phyloP scores from a whole-genome alignment of 2,797 vertebrate genomes.

The Okamejei kenojei region DNA sequence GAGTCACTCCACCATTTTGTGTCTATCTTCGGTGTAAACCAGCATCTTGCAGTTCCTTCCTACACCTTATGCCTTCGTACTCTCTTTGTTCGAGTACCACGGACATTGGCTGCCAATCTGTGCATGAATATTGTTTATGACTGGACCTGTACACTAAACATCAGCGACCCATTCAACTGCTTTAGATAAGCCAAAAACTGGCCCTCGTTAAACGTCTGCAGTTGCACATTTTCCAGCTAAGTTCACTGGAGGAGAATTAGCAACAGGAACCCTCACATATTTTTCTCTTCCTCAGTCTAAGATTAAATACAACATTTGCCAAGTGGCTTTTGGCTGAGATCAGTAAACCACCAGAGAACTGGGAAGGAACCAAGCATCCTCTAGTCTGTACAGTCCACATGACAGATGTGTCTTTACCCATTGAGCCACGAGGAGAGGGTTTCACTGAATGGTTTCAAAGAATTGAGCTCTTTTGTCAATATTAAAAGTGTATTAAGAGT shows the following conservation, averaged over 20 bases:
- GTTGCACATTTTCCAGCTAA: neutral
- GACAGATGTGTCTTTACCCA: neutral
- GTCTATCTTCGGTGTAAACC: too few relatives aligned
- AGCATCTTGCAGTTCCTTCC: too few relatives aligned
- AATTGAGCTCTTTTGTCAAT: neutral
- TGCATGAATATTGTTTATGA: neutral
- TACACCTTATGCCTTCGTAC: too few relatives aligned
- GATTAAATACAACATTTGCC: neutral
- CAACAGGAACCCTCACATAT: neutral
- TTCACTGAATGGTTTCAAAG: neutral
- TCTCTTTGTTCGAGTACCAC: neutral
- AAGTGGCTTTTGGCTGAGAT: neutral
- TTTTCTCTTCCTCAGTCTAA: neutral
- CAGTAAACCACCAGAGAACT: neutral
- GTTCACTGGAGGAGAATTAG: neutral
- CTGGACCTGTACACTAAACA: neutral
- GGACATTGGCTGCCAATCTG: neutral
- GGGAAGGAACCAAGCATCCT: neutral
- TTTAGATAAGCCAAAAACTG: neutral
- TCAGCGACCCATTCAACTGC: neutral
- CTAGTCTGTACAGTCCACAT: neutral
- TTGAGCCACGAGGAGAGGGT: neutral
- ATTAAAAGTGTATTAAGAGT: slow-evolving; percentile 5
- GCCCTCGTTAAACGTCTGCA: neutral
- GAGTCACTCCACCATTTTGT: too few relatives aligned